These are phyloP conservation scores for Ischnura elegans DNA, from an alignment of 2,888 invertebrate genomes.

Conservation along the genomic window DNA sequence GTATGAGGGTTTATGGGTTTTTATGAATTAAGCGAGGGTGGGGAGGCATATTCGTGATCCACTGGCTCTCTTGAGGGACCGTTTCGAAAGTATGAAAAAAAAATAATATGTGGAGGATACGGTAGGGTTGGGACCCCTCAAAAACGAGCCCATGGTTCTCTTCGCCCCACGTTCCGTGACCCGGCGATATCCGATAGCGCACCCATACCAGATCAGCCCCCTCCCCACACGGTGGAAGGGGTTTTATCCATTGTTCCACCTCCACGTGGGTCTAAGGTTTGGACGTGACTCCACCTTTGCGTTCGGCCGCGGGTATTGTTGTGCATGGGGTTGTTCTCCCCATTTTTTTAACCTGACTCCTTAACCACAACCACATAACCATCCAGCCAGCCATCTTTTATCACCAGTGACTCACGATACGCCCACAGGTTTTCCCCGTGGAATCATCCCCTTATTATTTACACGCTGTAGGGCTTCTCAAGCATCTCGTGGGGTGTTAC, in stretches of 20 bases:
- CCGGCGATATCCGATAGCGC: conserved; percentile 6
- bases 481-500: not conserved
- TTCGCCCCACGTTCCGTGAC: not conserved
- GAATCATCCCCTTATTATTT: conserved; percentile 21
- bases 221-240: not conserved
- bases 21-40: not conserved
- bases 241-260: conserved; percentile 4
- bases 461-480: not conserved
- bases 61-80: not conserved
- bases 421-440: not conserved
- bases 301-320: not conserved
- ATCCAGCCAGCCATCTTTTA: not conserved
- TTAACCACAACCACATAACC: not conserved
- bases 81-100: conserved; percentile 3
- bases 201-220: not conserved
- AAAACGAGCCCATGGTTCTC: not conserved
- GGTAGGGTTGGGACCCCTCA: not conserved
- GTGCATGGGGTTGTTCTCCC: not conserved
- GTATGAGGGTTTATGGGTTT: not conserved
- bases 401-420: conserved; percentile 17
- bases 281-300: conserved; percentile 6
- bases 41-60: not conserved
- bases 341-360: not conserved
- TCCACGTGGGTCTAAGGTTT: not conserved
- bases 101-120: not conserved